Conservation (phyloP, 2,797 vertebrate genomes). For the Euphonia xanthogaster region DNA sequence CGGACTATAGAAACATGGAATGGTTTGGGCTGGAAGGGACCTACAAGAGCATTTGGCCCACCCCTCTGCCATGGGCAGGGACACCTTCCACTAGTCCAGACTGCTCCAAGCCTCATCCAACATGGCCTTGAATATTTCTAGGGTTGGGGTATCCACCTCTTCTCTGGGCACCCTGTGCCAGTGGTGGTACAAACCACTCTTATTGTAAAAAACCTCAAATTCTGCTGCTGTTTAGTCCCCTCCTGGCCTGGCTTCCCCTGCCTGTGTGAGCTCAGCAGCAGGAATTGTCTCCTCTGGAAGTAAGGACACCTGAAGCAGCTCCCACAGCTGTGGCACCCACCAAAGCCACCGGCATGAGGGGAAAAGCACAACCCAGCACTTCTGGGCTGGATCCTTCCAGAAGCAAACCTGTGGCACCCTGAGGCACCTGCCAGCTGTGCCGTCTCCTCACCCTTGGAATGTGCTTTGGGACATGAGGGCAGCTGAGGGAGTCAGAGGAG, state of each 20-base stretch:
- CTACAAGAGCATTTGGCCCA: neutral
- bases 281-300: neutral
- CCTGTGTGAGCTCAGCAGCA: neutral
- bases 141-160: neutral
- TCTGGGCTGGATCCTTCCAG: accelerated
- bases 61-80: neutral
- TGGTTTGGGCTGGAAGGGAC: neutral
- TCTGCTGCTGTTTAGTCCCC: neutral
- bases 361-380: neutral
- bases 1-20: neutral
- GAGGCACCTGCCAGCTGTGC: neutral
- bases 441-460: accelerated
- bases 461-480: accelerated
- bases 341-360: accelerated
- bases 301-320: neutral
- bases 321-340: accelerated
- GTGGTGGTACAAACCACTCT: neutral
- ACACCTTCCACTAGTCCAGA: neutral
- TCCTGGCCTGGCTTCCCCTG: neutral
- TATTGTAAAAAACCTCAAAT: neutral
- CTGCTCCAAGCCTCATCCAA: neutral
- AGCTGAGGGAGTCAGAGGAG: neutral
- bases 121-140: neutral
- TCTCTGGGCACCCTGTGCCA: neutral
- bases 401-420: neutral